A percentile compares a stretch with the other conserved stretches of the same genome.
Conservation (phyloP, 2,888 invertebrate species). For the Torymus texanus region DNA sequence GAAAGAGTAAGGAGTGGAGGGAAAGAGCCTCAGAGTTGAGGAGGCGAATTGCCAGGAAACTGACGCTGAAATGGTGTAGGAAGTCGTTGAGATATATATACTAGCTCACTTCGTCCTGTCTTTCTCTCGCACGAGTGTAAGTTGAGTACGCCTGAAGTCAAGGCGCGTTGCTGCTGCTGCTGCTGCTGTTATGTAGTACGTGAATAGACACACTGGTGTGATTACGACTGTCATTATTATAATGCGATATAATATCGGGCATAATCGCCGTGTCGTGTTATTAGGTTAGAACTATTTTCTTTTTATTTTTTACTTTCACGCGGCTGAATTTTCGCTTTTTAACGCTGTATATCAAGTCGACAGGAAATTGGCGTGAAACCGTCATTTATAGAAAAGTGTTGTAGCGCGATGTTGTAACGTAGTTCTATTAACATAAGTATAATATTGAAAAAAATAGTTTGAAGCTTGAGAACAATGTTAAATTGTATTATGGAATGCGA, state of each 20-base stretch:
- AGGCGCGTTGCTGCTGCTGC: neutral
- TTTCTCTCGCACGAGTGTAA: neutral
- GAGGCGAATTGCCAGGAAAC: conserved; percentile 40
- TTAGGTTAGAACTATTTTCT: conserved; percentile 36
- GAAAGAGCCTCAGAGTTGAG: neutral
- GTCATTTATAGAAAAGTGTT: conserved; percentile 42
- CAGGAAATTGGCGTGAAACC: conserved; percentile 36
- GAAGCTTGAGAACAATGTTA: too few relatives aligned
- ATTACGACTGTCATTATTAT: conserved; percentile 54
- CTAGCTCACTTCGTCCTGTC: conserved; percentile 25
- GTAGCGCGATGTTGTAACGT: neutral
- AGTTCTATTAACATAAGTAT: conserved; percentile 11
- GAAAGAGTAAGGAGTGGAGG: neutral
- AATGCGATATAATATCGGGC: conserved; percentile 51
- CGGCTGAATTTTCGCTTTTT: conserved; percentile 26
- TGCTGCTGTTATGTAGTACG: neutral
- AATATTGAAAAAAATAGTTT: too few relatives aligned
- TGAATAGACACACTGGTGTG: conserved; percentile 39
- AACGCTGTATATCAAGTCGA: conserved; percentile 30
- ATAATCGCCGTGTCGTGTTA: conserved; percentile 46
- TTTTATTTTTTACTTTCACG: conserved; percentile 15
- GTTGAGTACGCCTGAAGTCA: neutral
- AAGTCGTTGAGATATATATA: conserved; percentile 21
- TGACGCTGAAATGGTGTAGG: conserved; percentile 26
- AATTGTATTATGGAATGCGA: too few relatives aligned